Conservation (phyloP, 2,888 invertebrate genomes). For the Schizaphis graminum region DNA sequence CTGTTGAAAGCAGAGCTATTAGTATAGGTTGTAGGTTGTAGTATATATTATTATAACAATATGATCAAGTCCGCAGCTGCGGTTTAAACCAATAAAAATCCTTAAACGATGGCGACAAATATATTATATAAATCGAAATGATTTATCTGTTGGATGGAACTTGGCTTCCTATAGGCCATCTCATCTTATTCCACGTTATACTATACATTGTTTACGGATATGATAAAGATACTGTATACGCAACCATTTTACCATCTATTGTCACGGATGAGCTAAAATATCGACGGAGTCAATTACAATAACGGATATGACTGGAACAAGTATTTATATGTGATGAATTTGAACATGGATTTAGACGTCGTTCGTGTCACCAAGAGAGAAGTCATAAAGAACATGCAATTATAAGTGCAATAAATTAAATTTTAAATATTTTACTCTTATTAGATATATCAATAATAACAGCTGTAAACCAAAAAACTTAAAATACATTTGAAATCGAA, state of each 20-base stretch:
- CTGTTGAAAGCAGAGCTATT: slow-evolving; percentile 1
- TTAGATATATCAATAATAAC: background rate
- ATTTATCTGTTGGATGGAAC: background rate
- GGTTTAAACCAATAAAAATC: background rate
- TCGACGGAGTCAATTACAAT: background rate
- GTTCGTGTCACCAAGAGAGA: background rate
- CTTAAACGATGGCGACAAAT: background rate
- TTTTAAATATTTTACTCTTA: background rate
- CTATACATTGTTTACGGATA: background rate
- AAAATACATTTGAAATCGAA: background rate
- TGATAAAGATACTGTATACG: background rate
- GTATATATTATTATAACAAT: background rate
- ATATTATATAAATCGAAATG: background rate
- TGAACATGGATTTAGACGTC: background rate
- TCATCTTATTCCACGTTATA: background rate
- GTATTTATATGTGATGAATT: background rate
- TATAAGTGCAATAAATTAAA: background rate
- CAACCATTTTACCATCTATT: background rate
- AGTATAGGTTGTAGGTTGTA: background rate
- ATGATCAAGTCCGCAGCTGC: background rate
- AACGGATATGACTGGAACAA: background rate
- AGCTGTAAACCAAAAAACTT: background rate
- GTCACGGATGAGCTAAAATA: background rate
- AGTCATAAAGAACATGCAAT: background rate
- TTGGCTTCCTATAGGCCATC: background rate